Conservation (phyloP, 2,888 invertebrate species). For the Exocentrus adspersus region DNA sequence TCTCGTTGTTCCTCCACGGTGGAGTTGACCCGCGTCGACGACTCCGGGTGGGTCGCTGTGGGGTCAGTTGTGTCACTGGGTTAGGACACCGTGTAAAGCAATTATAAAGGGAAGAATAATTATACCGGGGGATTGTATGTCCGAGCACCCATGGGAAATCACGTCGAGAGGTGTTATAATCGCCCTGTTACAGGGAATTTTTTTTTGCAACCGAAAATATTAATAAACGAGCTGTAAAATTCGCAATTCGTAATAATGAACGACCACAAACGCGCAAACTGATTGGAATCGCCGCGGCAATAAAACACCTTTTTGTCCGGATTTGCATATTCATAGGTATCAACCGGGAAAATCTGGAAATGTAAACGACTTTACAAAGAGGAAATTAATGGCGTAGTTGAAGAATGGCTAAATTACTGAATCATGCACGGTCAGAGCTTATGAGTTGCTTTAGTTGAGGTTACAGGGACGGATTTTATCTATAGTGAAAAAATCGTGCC, state of each 20-base stretch:
- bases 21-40: conserved; percentile 30
- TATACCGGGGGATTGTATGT: conserved; percentile 45
- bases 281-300: conserved; percentile 18
- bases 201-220: conserved; percentile 13
- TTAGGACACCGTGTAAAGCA: conserved; percentile 55
- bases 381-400: conserved; percentile 24
- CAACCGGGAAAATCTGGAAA: conserved; percentile 31
- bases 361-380: conserved; percentile 29
- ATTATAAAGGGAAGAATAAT: conserved; percentile 60
- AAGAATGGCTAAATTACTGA: conserved; percentile 27
- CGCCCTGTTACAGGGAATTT: conserved; percentile 20
- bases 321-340: conserved; percentile 43
- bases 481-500: no score
- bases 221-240: no score
- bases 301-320: conserved; percentile 30
- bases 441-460: no score
- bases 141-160: conserved; percentile 45
- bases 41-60: conserved; percentile 45
- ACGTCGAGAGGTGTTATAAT: conserved; percentile 28
- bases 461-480: no score
- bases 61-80: conserved; percentile 59
- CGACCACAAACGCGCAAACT: neutral
- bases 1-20: conserved; percentile 38
- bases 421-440: conserved; percentile 7
- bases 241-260: no score